phyloP scores from a whole-genome alignment of 1,140 invertebrate genomes.

The Penaeus vannamei region DNA sequence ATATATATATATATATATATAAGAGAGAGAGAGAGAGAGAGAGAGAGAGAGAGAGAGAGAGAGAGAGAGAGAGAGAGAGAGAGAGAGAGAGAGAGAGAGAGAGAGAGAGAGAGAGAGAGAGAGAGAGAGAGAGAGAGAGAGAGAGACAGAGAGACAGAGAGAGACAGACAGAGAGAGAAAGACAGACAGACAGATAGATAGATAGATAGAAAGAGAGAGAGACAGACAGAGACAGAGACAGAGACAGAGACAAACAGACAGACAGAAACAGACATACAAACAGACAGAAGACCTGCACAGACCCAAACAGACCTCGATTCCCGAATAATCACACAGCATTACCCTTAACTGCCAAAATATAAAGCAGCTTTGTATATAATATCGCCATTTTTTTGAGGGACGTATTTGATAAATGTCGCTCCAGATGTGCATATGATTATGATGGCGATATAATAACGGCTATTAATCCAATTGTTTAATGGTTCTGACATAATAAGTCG shows the following conservation, averaged over 20 bases:
- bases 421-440: too few relatives aligned
- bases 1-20: too few relatives aligned
- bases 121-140: conserved; percentile 12
- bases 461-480: too few relatives aligned
- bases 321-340: neutral
- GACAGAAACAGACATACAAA: neutral
- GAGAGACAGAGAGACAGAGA: conserved; percentile 37
- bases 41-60: conserved; percentile 54
- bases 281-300: neutral
- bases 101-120: neutral
- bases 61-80: conserved; percentile 46
- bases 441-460: too few relatives aligned
- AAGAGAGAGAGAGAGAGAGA: conserved; percentile 33
- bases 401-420: too few relatives aligned
- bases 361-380: too few relatives aligned
- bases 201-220: conserved; percentile 1
- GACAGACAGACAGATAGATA: neutral
- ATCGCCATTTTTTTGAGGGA: too few relatives aligned
- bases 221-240: neutral
- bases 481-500: too few relatives aligned
- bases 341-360: too few relatives aligned
- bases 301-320: neutral
- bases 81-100: neutral
- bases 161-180: neutral
- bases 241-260: neutral